Conservation (phyloP, 2,888 invertebrate species). For the Myathropa florea region DNA sequence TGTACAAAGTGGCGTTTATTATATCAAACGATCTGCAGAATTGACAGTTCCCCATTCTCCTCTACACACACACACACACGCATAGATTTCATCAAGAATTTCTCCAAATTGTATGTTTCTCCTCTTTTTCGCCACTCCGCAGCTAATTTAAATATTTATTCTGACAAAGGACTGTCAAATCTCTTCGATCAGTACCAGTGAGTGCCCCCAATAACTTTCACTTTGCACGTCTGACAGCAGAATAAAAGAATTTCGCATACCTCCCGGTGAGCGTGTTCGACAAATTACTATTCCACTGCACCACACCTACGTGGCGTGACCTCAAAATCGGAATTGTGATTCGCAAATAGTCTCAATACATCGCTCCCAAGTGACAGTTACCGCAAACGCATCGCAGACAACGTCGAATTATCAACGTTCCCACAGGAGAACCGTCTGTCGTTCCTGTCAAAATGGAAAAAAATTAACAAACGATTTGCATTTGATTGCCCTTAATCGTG, state of each 20-base stretch:
- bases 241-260: neutral
- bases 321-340: neutral
- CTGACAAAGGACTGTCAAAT: slow-evolving; percentile 7
- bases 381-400: neutral
- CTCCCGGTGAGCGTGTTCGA: neutral
- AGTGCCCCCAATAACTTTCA: slow-evolving; percentile 37
- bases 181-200: neutral
- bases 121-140: neutral
- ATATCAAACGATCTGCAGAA: neutral
- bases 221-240: slow-evolving; percentile 20
- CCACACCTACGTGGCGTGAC: slow-evolving; percentile 14
- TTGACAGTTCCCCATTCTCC: neutral
- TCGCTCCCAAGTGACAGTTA: neutral
- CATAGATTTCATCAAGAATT: neutral
- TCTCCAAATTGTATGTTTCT: neutral
- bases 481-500: neutral
- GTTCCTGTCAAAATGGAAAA: neutral
- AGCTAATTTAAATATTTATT: neutral
- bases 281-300: slow-evolving; percentile 36
- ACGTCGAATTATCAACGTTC: neutral
- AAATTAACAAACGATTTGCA: neutral
- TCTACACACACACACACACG: neutral
- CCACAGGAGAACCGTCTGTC: neutral
- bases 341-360: neutral
- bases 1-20: too few species aligned